A percentile compares a stretch with the other conserved stretches of the same genome.
These are phyloP conservation scores for Mionectes macconnelli DNA, from an alignment of 2,113 vertebrate species.

Conservation along the genomic window DNA sequence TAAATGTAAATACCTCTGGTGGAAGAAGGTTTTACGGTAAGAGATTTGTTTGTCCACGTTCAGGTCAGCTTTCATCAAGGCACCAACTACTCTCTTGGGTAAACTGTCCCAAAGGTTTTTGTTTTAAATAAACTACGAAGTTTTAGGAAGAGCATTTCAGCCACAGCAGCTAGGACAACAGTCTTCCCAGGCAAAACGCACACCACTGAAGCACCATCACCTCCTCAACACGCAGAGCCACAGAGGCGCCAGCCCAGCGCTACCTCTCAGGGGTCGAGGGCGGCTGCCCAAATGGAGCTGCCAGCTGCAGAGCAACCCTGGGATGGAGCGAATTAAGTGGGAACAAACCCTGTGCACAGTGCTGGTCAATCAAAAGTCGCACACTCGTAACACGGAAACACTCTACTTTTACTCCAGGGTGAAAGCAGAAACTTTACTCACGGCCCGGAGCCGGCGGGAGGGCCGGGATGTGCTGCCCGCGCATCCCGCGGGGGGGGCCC, in stretches of 20 bases:
- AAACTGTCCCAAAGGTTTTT: not conserved
- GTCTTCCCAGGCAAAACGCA: fast-evolving
- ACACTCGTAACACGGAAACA: not conserved
- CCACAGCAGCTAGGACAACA: not conserved
- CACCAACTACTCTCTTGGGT: not conserved
- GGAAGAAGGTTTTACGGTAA: not conserved
- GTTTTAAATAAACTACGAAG: not conserved
- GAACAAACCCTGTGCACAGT: not conserved
- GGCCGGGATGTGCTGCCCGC: not conserved
- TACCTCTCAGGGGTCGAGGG: not conserved
- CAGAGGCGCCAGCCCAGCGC: not conserved
- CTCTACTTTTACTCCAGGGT: not conserved
- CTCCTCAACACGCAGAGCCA: not conserved
- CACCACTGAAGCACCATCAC: fast-evolving
- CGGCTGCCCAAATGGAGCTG: not conserved
- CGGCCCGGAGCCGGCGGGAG: not conserved
- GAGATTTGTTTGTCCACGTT: not conserved
- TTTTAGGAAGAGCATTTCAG: not conserved
- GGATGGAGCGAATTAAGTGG: not conserved
- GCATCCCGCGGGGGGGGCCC: not conserved
- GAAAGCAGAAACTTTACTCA: not conserved
- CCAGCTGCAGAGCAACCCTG: not conserved
- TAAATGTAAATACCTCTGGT: fast-evolving
- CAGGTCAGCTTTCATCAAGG: not conserved
- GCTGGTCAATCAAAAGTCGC: not conserved